A percentile compares a stretch with the other conserved stretches of the same genome.
Evolutionary conservation across 2,113 vertebrate species (phyloP).

Genomic region (Lepus europaeus): DNA sequence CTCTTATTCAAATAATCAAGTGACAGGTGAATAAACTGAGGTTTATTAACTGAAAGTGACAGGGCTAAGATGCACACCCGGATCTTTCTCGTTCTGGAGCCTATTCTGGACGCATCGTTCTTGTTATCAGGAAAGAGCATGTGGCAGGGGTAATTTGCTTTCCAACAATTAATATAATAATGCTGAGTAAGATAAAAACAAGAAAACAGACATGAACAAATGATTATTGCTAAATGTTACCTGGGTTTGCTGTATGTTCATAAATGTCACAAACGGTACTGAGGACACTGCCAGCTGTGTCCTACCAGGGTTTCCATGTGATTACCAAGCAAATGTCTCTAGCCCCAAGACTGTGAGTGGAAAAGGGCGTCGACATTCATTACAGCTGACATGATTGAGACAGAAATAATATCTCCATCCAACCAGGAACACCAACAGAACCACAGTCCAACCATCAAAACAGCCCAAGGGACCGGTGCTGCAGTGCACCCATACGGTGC

Average conservation of each 20-base stretch:
- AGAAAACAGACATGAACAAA: slow-evolving; percentile 50
- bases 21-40: background rate
- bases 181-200: slow-evolving; percentile 16
- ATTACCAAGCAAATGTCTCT: slow-evolving; percentile 10
- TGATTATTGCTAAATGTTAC: slow-evolving; percentile 35
- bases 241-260: slow-evolving; percentile 44
- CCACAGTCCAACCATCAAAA: background rate
- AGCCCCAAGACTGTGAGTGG: slow-evolving; percentile 14
- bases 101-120: background rate
- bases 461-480: background rate
- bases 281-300: background rate
- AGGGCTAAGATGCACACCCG: background rate
- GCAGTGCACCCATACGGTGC: no score
- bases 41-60: slow-evolving; percentile 52
- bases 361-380: slow-evolving; percentile 46
- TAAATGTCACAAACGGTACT: slow-evolving; percentile 45
- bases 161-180: background rate
- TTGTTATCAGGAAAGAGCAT: background rate
- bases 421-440: slow-evolving; percentile 17
- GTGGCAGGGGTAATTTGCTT: background rate
- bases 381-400: slow-evolving; percentile 31
- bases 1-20: background rate
- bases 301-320: background rate
- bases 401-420: slow-evolving; percentile 15
- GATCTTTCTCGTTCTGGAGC: slow-evolving; percentile 11